Evolutionary conservation across 2,888 invertebrate genomes (phyloP).

Genomic region (Cheilosia variabilis): DNA sequence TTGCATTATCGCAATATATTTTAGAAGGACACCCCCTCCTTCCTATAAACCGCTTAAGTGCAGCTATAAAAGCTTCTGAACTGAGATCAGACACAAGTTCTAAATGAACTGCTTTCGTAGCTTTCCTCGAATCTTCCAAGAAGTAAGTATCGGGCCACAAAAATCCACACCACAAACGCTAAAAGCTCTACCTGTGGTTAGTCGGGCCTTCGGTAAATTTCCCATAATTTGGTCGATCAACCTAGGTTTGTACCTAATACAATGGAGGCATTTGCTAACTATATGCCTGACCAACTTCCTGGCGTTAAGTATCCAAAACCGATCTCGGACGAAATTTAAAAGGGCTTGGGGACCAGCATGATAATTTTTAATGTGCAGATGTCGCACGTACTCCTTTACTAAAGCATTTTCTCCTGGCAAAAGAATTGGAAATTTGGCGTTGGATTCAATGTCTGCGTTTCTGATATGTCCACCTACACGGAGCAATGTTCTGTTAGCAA

Average conservation of each 20-base stretch:
- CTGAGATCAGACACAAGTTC: conserved; percentile 37
- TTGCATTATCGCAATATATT: neutral
- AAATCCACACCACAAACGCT: conserved; percentile 36
- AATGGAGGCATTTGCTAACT: too few species aligned
- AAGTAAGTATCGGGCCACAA: conserved; percentile 27
- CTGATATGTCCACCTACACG: neutral
- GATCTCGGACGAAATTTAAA: neutral
- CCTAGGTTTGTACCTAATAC: neutral
- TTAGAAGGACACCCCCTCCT: conserved; percentile 28
- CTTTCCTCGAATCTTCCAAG: conserved; percentile 42
- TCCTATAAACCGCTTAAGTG: conserved; percentile 29
- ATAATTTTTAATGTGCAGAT: neutral
- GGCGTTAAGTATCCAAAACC: neutral
- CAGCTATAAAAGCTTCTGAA: conserved; percentile 6
- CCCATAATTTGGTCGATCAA: conserved; percentile 31
- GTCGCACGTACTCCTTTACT: neutral
- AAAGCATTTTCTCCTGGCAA: neutral
- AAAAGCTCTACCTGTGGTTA: conserved; percentile 19
- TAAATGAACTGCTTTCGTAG: conserved; percentile 30
- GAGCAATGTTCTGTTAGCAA: neutral
- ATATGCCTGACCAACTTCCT: too few species aligned
- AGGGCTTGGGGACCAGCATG: neutral
- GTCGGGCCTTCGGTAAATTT: neutral
- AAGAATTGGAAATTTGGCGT: neutral
- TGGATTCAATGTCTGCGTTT: neutral